Conservation (phyloP, 2,888 invertebrate species). For the Plebejus melissa region DNA sequence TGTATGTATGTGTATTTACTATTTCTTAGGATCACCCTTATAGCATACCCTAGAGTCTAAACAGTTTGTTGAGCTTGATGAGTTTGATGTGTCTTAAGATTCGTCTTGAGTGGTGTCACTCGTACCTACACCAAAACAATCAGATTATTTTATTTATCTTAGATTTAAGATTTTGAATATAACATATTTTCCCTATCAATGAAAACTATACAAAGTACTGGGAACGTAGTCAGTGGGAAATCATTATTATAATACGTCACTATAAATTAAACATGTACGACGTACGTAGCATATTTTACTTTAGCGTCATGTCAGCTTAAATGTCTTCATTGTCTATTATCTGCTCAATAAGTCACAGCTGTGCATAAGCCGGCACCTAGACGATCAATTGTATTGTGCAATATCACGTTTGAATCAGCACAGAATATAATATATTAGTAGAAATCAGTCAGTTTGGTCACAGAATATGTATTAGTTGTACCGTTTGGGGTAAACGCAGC, state of each 20-base stretch:
- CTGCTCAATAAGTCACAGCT: background rate
- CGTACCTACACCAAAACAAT: background rate
- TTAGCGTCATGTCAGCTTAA: background rate
- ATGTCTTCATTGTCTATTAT: background rate
- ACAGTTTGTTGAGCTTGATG: background rate
- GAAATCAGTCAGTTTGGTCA: too few species aligned
- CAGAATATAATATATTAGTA: too few species aligned
- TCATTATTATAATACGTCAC: background rate
- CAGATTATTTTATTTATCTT: background rate
- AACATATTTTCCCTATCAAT: background rate
- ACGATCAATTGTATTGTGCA: too few species aligned
- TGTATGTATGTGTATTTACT: too few species aligned
- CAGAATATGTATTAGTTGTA: too few species aligned
- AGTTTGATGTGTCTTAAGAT: background rate
- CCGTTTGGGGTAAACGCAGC: too few species aligned
- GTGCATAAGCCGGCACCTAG: background rate
- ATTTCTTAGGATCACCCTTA: too few species aligned
- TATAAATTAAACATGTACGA: background rate
- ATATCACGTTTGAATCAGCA: too few species aligned
- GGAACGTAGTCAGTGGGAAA: background rate
- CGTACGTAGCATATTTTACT: background rate
- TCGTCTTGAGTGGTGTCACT: background rate
- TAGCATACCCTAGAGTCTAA: too few species aligned
- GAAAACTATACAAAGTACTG: background rate
- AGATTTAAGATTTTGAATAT: too few species aligned